phyloP scores from a whole-genome alignment of 2,888 invertebrate genomes.

The Thyatira batis region DNA sequence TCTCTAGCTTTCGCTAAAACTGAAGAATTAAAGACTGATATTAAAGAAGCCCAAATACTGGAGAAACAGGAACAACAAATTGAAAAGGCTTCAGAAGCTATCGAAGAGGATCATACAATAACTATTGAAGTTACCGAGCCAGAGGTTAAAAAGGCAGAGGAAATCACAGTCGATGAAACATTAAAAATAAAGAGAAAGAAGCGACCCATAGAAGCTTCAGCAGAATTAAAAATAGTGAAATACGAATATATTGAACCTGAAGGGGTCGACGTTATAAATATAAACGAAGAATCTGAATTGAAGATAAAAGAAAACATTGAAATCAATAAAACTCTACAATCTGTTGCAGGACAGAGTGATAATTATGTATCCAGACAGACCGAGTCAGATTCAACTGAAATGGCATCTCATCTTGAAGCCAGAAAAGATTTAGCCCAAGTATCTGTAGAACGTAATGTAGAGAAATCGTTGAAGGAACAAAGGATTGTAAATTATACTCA shows the following conservation, averaged over 20 bases:
- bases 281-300: slow-evolving; percentile 32
- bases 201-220: slow-evolving; percentile 33
- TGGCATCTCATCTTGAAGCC: background rate
- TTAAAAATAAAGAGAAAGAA: slow-evolving; percentile 11
- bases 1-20: slow-evolving; percentile 25
- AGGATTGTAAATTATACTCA: background rate
- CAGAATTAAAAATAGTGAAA: slow-evolving; percentile 44
- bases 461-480: background rate
- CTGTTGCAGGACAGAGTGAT: background rate
- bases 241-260: slow-evolving; percentile 14
- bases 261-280: slow-evolving; percentile 15
- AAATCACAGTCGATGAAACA: slow-evolving; percentile 4
- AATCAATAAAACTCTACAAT: background rate
- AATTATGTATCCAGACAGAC: background rate
- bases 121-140: slow-evolving; percentile 1
- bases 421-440: background rate
- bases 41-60: slow-evolving; percentile 10
- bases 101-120: slow-evolving; percentile 3
- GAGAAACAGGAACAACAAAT: slow-evolving; percentile 3
- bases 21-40: slow-evolving; percentile 25
- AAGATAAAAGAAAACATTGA: slow-evolving; percentile 23
- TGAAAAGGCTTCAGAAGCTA: background rate
- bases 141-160: background rate
- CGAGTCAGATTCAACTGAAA: background rate
- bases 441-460: background rate